Percentiles rank a stretch among this genome's conserved stretches.
Evolutionary conservation across 2,113 vertebrate species (phyloP).

Genomic region (Tyrannus savana): DNA sequence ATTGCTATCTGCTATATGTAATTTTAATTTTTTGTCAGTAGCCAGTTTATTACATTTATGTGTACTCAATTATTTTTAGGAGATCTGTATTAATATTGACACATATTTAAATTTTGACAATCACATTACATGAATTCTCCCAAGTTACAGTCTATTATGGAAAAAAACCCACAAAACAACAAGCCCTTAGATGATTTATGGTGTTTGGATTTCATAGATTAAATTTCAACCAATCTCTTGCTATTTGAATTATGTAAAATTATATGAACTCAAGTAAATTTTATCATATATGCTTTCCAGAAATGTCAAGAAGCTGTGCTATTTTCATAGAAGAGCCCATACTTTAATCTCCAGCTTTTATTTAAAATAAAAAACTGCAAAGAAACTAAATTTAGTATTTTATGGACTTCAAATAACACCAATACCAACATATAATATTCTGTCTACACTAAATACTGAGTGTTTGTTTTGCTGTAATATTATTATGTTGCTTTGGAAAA

Average conservation of each 20-base stretch:
- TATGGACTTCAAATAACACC: neutral
- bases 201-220: conserved; percentile 44
- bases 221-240: conserved; percentile 23
- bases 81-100: conserved; percentile 32
- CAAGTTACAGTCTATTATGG: neutral
- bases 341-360: neutral
- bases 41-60: conserved; percentile 48
- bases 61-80: conserved; percentile 56
- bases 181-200: conserved; percentile 18
- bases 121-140: neutral
- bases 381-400: neutral
- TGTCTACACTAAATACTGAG: neutral
- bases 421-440: neutral
- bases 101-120: conserved; percentile 28
- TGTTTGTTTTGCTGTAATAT: neutral
- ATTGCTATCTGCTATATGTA: conserved; percentile 12
- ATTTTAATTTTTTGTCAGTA: conserved; percentile 28
- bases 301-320: neutral
- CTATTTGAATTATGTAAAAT: conserved; percentile 38
- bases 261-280: conserved; percentile 2
- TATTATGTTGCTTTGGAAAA: neutral
- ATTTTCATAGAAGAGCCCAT: neutral
- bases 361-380: neutral
- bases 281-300: neutral
- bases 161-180: neutral